These are phyloP conservation scores for Betta splendens DNA, from an alignment of 2,797 vertebrate genomes.

Conservation along the genomic window DNA sequence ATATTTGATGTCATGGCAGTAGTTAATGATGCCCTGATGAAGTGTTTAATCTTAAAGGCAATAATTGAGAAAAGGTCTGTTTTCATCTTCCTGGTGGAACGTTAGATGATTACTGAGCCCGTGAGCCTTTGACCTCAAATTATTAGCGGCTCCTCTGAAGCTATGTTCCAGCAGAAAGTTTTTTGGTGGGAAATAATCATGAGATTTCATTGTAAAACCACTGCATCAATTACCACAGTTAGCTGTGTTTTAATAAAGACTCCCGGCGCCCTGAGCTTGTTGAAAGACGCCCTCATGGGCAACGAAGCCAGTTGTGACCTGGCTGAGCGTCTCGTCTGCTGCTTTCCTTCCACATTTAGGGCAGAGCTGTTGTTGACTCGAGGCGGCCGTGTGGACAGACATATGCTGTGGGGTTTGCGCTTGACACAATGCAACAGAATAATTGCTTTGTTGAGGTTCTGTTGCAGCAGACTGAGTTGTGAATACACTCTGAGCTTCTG, in stretches of 20 bases:
- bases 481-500: slow-evolving; percentile 39
- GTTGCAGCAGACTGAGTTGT: slow-evolving; percentile 58
- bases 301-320: not conserved
- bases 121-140: slow-evolving; percentile 7
- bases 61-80: slow-evolving; percentile 18
- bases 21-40: slow-evolving; percentile 18
- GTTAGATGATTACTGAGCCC: not conserved
- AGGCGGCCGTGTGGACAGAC: slow-evolving; percentile 40
- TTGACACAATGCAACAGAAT: slow-evolving; percentile 54
- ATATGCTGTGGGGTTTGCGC: slow-evolving; percentile 39
- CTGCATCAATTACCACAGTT: slow-evolving; percentile 29
- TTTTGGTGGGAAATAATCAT: slow-evolving; percentile 9
- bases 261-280: slow-evolving; percentile 7
- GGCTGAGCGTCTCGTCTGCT: slow-evolving; percentile 3
- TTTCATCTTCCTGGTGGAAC: slow-evolving; percentile 5
- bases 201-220: slow-evolving; percentile 10
- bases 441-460: slow-evolving; percentile 67
- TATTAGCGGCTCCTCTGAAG: not conserved
- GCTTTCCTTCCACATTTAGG: slow-evolving; percentile 50
- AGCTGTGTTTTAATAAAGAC: slow-evolving; percentile 1
- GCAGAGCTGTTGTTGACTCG: slow-evolving; percentile 49
- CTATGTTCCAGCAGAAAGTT: not conserved
- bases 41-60: slow-evolving; percentile 11
- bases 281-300: not conserved
- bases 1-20: slow-evolving; percentile 39